Evolutionary conservation across 2,113 vertebrate genomes (phyloP), one percentile per base, ranked within the genome.

Genomic region (Neodon shergylaensis): DNA sequence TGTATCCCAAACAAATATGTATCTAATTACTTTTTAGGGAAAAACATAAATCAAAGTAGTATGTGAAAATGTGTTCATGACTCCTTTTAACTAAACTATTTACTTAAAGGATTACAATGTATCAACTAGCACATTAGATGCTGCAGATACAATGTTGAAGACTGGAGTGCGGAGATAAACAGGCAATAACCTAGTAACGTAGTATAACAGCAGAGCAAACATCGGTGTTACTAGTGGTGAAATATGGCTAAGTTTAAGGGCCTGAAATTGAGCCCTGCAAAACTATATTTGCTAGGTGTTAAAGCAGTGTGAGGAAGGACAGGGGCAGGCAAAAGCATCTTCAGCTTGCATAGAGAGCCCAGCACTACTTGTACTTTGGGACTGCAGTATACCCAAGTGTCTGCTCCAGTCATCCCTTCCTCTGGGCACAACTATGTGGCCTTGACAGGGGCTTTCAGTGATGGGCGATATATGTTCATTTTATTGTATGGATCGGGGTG

Each of bases 61-160:
- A 79, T 76, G 58, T 85, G 31, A 84, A 78, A 95, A 83, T 79
- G 91, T 49, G 66, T 76, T 49, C 28, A 92, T 52, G 63, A 61
- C 47, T 88, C 81, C 86, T 89, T 65, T 61, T 82, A 4, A 77
- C 58, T 85, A 78, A 70, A 84, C 90, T 26, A 87, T 90, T 63
- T 49, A 77, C 31, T n/a, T 89, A 21, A 36, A 72, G 68, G 54
- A 87, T 81, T 90, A 22, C 33, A 89, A 86, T 65, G 73, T 12
- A 47, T 66, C 49, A 81, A n/a, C 39, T 39, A 86, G 47, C 44
- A 12, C 81, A 81, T 28, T 54, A 94, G 24, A 93, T 74, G 44
- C 44, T 87, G 49, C 44, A 92, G 92, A 78, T 47, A 77, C 3
- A 63, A 73, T 61, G 26, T 47, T 94, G 89, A 92, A 54, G 28